Conservation (phyloP, 1,140 invertebrate genomes). For the Brachionus asplanchnoidis region DNA sequence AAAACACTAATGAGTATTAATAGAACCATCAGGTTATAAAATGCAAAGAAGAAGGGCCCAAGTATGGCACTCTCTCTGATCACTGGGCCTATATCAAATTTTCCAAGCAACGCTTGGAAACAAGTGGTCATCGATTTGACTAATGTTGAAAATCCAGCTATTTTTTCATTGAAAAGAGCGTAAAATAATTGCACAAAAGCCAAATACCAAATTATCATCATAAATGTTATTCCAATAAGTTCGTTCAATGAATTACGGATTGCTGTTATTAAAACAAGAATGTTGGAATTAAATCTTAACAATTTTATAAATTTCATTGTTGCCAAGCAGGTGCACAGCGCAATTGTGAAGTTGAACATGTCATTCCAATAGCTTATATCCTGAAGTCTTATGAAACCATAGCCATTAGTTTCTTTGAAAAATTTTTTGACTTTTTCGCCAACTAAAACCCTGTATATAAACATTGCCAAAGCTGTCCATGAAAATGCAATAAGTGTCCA, state of each 20-base stretch:
- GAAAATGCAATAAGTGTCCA: constrained; percentile 54
- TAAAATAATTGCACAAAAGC: constrained; percentile 19
- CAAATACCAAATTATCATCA: constrained; percentile 60
- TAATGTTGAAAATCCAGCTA: constrained; percentile 44
- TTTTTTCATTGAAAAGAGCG: constrained; percentile 46
- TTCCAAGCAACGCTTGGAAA: constrained; percentile 28
- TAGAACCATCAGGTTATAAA: constrained; percentile 46
- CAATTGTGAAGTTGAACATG: background rate
- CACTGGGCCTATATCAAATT: constrained; percentile 33
- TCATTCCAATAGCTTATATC: constrained; percentile 31
- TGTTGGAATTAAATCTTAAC: constrained; percentile 24
- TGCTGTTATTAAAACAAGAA: background rate
- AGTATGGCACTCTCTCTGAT: constrained; percentile 10
- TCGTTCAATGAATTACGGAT: background rate
- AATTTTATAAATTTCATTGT: constrained; percentile 40
- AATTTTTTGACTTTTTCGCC: constrained; percentile 51
- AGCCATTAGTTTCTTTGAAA: constrained; percentile 58
- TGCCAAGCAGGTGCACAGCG: background rate
- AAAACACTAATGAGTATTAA: constrained; percentile 48
- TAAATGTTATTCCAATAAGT: constrained; percentile 10
- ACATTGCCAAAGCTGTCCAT: constrained; percentile 54
- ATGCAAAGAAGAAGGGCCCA: constrained; percentile 45
- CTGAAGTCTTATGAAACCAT: constrained; percentile 57
- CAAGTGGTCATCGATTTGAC: constrained; percentile 50
- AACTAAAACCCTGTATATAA: constrained; percentile 54